phyloP scores from a whole-genome alignment of 2,888 invertebrate genomes.

The Campoletis raptor region DNA sequence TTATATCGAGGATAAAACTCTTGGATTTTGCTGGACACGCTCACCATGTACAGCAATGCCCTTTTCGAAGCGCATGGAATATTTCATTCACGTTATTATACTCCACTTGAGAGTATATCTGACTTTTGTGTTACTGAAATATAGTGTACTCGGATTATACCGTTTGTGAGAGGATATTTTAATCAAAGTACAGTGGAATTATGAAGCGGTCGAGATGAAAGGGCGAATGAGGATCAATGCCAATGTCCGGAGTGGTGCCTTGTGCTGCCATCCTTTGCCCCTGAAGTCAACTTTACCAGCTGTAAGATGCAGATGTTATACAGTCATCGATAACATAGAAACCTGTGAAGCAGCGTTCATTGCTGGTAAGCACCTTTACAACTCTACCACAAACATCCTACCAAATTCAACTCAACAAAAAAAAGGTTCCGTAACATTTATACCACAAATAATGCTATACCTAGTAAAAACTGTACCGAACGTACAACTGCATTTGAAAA shows the following conservation, averaged over 20 bases:
- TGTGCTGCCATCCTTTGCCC: neutral
- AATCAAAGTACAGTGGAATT: conserved; percentile 22
- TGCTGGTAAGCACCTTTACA: too few species aligned
- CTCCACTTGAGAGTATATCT: neutral
- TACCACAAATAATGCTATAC: too few species aligned
- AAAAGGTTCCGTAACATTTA: too few species aligned
- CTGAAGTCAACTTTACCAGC: neutral
- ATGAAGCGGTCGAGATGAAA: neutral
- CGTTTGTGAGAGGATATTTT: neutral
- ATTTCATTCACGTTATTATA: conserved; percentile 19
- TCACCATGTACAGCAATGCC: neutral
- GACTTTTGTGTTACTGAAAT: neutral
- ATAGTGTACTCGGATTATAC: neutral
- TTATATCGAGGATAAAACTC: neutral
- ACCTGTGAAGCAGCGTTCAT: neutral
- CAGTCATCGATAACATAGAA: neutral
- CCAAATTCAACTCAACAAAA: too few species aligned
- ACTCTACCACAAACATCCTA: too few species aligned
- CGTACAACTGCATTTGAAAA: too few species aligned
- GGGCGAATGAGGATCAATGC: neutral
- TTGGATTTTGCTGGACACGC: conserved; percentile 11
- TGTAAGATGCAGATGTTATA: neutral
- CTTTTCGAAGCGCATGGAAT: conserved; percentile 8
- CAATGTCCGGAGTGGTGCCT: neutral
- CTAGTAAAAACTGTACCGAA: too few species aligned